A percentile compares a stretch with the other conserved stretches of the same genome.
These are phyloP conservation scores for Lamellibrachia satsuma DNA, from an alignment of 2,888 invertebrate species.

Conservation along the genomic window DNA sequence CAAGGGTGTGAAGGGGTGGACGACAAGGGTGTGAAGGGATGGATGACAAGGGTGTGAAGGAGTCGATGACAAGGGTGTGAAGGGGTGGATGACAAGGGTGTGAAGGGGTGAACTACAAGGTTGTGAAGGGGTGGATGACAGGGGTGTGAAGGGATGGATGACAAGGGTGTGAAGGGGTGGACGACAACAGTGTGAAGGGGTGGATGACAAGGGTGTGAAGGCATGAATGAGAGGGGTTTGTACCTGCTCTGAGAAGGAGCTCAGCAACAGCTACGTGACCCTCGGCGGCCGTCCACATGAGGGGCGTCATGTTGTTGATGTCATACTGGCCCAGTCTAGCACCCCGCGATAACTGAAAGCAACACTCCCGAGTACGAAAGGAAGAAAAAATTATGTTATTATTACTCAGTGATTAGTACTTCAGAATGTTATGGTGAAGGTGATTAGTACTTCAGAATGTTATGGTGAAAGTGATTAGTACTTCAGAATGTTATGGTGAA, in stretches of 20 bases:
- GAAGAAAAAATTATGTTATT: neutral
- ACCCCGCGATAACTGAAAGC: constrained; percentile 41
- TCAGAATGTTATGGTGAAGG: no score
- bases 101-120: neutral
- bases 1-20: no score
- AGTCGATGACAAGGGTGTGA: no score
- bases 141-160: neutral
- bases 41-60: no score
- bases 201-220: neutral
- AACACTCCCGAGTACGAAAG: neutral
- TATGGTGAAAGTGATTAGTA: no score
- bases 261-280: constrained; percentile 40
- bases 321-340: constrained; percentile 39
- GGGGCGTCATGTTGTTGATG: constrained; percentile 44
- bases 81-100: neutral
- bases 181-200: neutral
- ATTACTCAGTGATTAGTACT: no score
- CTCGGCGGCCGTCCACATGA: constrained; percentile 47
- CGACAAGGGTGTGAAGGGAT: no score
- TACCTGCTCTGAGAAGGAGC: constrained; percentile 44
- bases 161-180: neutral
- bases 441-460: no score
- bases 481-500: no score
- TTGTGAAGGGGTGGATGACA: neutral
- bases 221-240: neutral